Percentiles rank a stretch among this genome's conserved stretches.
Conservation (phyloP, 2,888 invertebrate species). For the Theretra japonica region DNA sequence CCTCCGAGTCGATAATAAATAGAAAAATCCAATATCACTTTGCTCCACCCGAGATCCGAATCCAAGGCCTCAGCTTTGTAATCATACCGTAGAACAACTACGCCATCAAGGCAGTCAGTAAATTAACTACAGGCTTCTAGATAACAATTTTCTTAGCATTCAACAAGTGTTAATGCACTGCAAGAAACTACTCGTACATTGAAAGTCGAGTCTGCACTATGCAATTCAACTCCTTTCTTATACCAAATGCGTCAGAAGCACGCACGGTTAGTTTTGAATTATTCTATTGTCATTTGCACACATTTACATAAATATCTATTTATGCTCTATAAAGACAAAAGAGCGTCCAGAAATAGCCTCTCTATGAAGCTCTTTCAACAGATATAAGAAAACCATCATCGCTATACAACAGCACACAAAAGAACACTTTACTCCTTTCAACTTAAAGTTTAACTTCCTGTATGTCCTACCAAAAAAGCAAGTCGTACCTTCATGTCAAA, state of each 20-base stretch:
- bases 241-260: slow-evolving; percentile 1
- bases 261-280: slow-evolving; percentile 8
- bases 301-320: not conserved
- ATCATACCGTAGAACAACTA: too few species aligned
- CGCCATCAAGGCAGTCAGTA: too few species aligned
- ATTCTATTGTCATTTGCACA: slow-evolving; percentile 4
- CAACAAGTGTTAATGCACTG: too few species aligned
- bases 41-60: too few species aligned
- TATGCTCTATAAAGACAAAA: slow-evolving; percentile 4
- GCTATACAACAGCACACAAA: too few species aligned
- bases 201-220: not conserved
- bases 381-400: slow-evolving; percentile 24
- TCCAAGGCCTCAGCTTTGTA: too few species aligned
- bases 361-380: slow-evolving; percentile 18
- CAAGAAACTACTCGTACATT: too few species aligned
- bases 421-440: not conserved
- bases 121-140: too few species aligned
- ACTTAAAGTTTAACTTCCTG: not conserved
- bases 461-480: not conserved
- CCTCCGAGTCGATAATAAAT: too few species aligned
- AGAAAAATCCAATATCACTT: too few species aligned
- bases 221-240: not conserved
- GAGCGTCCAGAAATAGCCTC: not conserved
- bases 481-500: not conserved
- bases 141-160: too few species aligned